Evolutionary conservation across 2,113 vertebrate species (phyloP).

Genomic region (Prochilodus magdalenae): DNA sequence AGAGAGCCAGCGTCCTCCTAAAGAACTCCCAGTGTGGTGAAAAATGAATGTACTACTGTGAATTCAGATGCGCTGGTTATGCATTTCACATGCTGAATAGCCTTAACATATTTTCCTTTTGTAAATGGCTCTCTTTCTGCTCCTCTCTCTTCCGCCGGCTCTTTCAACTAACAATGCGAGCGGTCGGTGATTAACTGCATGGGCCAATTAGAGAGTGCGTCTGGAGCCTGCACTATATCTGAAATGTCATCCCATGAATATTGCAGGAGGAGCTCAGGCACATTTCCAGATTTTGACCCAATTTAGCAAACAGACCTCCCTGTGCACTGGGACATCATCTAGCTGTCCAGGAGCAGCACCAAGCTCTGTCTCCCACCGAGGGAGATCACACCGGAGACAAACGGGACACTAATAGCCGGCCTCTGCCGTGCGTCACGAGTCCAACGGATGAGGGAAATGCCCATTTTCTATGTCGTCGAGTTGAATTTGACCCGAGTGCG

Average conservation of each 20-base stretch:
- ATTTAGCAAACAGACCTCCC: constrained; percentile 63
- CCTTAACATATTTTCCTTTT: neutral
- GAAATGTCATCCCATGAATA: constrained; percentile 67
- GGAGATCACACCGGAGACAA: constrained; percentile 25
- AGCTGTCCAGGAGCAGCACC: constrained; percentile 32
- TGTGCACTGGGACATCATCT: constrained; percentile 37
- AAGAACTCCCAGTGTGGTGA: neutral
- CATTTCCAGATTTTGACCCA: constrained; percentile 59
- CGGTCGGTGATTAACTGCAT: constrained; percentile 55
- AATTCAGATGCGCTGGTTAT: neutral
- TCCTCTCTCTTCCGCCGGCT: neutral
- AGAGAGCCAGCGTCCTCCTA: neutral
- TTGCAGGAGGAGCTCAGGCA: constrained; percentile 55
- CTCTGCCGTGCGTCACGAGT: neutral
- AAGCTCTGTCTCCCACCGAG: constrained; percentile 11
- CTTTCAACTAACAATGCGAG: constrained; percentile 34
- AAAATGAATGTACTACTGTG: neutral
- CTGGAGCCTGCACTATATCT: constrained; percentile 55
- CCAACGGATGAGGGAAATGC: constrained; percentile 32
- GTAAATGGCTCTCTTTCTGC: neutral
- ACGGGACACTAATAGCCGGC: neutral
- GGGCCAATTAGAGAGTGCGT: constrained; percentile 60
- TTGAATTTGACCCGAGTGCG: constrained; percentile 7
- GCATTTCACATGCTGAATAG: neutral
- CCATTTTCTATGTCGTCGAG: constrained; percentile 22